phyloP scores from a whole-genome alignment of 2,888 invertebrate species.

The Polydrusus tereticollis region DNA sequence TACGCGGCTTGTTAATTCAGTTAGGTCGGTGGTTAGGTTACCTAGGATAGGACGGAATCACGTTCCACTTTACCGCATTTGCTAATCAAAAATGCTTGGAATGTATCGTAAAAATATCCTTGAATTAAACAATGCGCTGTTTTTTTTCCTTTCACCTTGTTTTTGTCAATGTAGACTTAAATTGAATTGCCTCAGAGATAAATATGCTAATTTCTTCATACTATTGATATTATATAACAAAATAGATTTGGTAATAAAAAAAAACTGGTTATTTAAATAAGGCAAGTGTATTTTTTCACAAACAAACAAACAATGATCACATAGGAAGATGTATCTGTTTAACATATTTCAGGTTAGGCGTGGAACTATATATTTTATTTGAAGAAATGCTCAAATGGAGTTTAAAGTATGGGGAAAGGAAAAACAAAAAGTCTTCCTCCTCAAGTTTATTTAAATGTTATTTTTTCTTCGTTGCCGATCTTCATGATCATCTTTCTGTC shows the following conservation, averaged over 20 bases:
- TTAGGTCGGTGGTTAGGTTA: too few species aligned
- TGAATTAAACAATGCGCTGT: conserved; percentile 32
- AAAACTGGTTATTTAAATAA: conserved; percentile 7
- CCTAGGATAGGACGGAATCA: too few species aligned
- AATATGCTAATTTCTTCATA: conserved; percentile 14
- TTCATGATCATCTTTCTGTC: too few species aligned
- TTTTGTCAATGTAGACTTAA: conserved; percentile 17
- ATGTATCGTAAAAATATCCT: conserved; percentile 28
- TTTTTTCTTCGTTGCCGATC: too few species aligned
- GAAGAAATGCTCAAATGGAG: too few species aligned
- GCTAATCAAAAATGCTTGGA: conserved; percentile 16
- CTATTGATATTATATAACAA: neutral
- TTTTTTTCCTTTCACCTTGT: conserved; percentile 30
- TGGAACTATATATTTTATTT: too few species aligned
- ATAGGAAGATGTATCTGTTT: neutral
- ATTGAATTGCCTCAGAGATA: conserved; percentile 3
- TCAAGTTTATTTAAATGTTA: too few species aligned
- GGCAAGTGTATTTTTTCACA: neutral
- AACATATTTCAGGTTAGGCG: neutral
- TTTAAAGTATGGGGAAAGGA: too few species aligned
- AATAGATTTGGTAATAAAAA: neutral
- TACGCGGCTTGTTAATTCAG: too few species aligned
- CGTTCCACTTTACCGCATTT: conserved; percentile 12
- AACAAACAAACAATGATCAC: neutral
- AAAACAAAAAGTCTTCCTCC: too few species aligned